Evolutionary conservation across 2,113 vertebrate genomes (phyloP).

Genomic region (Panthera uncia): DNA sequence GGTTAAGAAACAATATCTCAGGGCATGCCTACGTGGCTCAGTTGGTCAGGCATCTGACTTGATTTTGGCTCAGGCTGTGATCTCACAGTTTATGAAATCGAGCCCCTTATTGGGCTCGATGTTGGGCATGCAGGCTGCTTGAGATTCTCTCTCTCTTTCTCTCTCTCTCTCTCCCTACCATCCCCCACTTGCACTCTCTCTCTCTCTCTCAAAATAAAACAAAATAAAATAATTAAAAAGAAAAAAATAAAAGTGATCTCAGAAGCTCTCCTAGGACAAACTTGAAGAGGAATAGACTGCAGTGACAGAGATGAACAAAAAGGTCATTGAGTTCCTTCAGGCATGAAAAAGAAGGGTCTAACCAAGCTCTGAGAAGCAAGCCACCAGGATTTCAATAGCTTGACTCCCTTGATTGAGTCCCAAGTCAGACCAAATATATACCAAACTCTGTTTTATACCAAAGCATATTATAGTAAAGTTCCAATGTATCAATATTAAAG

Average conservation of each 20-base stretch:
- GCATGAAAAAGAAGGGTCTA: background rate
- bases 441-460: slow-evolving; percentile 32
- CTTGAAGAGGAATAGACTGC: background rate
- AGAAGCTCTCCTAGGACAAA: background rate
- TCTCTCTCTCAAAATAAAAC: too few species aligned
- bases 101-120: too few species aligned
- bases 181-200: too few species aligned
- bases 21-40: too few species aligned
- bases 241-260: background rate
- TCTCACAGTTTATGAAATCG: too few species aligned
- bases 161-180: too few species aligned
- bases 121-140: too few species aligned
- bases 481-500: background rate
- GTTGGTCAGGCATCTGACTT: too few species aligned
- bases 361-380: background rate
- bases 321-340: background rate
- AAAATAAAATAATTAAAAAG: too few species aligned
- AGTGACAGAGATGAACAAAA: background rate
- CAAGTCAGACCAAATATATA: background rate
- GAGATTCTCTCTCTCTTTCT: too few species aligned
- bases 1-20: background rate
- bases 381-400: background rate
- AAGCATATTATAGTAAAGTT: background rate
- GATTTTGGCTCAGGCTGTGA: too few species aligned
- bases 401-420: background rate